These are phyloP conservation scores for Cephalopholis sonnerati DNA, from an alignment of 2,113 vertebrate species.

Conservation along the genomic window DNA sequence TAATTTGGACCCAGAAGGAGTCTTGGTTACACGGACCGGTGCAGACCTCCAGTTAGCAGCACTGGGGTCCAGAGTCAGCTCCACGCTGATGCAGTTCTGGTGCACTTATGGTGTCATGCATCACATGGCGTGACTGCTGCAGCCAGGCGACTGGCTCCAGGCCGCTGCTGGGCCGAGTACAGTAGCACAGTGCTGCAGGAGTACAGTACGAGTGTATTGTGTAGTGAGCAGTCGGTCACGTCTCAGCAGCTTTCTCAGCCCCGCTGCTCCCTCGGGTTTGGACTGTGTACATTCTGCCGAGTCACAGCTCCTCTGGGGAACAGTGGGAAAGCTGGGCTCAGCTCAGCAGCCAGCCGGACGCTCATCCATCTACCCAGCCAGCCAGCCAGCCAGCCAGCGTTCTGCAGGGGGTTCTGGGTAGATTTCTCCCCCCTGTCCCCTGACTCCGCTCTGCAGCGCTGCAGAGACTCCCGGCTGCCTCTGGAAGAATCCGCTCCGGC, in stretches of 20 bases:
- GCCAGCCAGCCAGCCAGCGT: background rate
- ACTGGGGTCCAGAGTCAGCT: too few relatives aligned
- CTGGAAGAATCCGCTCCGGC: background rate
- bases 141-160: background rate
- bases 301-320: conserved; percentile 50
- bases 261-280: conserved; percentile 29
- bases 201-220: background rate
- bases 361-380: conserved; percentile 38
- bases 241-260: conserved; percentile 61
- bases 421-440: background rate
- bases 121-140: too few relatives aligned
- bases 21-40: background rate
- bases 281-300: conserved; percentile 44
- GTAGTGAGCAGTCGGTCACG: conserved; percentile 34
- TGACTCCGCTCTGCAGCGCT: conserved; percentile 6
- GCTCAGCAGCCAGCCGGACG: conserved; percentile 12
- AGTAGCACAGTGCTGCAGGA: background rate
- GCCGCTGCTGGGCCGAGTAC: background rate
- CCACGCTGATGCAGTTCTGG: background rate
- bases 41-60: background rate
- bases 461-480: background rate
- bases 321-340: conserved; percentile 51
- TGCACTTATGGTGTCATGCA: too few relatives aligned
- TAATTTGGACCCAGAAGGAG: background rate
- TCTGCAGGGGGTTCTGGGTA: conserved; percentile 44